Conservation (phyloP, 2,113 vertebrate species). For the Hipposideros armiger region DNA sequence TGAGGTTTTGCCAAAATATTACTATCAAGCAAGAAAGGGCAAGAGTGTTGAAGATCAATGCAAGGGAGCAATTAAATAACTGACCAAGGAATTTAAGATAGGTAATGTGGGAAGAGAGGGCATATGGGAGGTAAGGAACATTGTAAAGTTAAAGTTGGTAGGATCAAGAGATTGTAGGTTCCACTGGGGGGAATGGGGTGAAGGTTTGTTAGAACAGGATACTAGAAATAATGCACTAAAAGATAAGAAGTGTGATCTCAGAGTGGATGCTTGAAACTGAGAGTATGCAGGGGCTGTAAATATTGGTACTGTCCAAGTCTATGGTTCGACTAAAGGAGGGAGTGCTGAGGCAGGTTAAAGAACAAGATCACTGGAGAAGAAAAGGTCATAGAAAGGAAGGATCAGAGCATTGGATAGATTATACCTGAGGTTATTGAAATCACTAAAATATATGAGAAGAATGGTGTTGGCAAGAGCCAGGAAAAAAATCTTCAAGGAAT, state of each 20-base stretch:
- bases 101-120: background rate
- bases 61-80: background rate
- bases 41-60: background rate
- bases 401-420: background rate
- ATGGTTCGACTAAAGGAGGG: background rate
- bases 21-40: background rate
- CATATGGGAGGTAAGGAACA: background rate
- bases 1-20: background rate
- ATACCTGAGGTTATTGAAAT: conserved; percentile 1
- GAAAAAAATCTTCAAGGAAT: background rate
- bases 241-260: background rate
- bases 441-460: background rate
- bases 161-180: background rate
- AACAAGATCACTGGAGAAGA: background rate
- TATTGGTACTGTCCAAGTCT: background rate
- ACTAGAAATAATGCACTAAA: background rate
- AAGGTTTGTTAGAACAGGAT: background rate
- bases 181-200: background rate
- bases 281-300: background rate
- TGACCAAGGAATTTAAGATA: background rate
- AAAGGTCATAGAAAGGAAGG: background rate
- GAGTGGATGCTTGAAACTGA: background rate
- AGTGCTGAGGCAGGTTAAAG: background rate
- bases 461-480: background rate
- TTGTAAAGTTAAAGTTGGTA: background rate